phyloP scores from a whole-genome alignment of 2,888 invertebrate species.

The Euclidia mi region DNA sequence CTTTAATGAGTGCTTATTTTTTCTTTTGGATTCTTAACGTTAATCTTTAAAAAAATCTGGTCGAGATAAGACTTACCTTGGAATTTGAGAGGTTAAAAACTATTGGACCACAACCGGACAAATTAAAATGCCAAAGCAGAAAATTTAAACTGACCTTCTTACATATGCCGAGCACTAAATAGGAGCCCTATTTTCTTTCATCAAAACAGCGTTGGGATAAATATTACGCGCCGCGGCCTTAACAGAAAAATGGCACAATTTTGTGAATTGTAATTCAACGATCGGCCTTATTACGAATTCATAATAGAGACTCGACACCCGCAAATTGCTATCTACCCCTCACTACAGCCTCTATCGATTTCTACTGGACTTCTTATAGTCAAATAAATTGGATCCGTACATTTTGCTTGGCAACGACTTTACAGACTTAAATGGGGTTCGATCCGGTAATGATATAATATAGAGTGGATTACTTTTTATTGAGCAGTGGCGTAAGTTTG shows the following conservation, averaged over 20 bases:
- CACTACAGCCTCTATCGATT: conserved; percentile 50
- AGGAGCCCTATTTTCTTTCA: too few relatives aligned
- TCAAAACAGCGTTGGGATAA: too few relatives aligned
- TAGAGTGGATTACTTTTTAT: not conserved
- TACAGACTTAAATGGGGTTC: conserved; percentile 29
- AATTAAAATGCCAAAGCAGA: too few relatives aligned
- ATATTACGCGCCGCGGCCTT: too few relatives aligned
- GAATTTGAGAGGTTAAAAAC: too few relatives aligned
- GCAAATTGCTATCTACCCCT: conserved; percentile 55
- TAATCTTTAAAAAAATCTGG: too few relatives aligned
- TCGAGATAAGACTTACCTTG: too few relatives aligned
- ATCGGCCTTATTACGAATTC: conserved; percentile 52
- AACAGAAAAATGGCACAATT: conserved; percentile 33
- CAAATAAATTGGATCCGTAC: conserved; percentile 57
- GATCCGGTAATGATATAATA: conserved; percentile 22
- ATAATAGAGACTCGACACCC: conserved; percentile 50
- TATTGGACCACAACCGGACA: too few relatives aligned
- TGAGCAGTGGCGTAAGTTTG: not conserved
- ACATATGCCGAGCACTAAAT: too few relatives aligned
- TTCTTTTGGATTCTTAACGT: too few relatives aligned
- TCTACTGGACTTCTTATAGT: conserved; percentile 53
- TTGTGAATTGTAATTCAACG: conserved; percentile 49
- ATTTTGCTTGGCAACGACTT: conserved; percentile 40
- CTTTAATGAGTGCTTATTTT: too few relatives aligned
- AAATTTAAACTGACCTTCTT: too few relatives aligned